Evolutionary conservation across 1,140 invertebrate species (phyloP), one percentile per base, ranked within the genome.

Genomic region (Drosophila gunungcola): DNA sequence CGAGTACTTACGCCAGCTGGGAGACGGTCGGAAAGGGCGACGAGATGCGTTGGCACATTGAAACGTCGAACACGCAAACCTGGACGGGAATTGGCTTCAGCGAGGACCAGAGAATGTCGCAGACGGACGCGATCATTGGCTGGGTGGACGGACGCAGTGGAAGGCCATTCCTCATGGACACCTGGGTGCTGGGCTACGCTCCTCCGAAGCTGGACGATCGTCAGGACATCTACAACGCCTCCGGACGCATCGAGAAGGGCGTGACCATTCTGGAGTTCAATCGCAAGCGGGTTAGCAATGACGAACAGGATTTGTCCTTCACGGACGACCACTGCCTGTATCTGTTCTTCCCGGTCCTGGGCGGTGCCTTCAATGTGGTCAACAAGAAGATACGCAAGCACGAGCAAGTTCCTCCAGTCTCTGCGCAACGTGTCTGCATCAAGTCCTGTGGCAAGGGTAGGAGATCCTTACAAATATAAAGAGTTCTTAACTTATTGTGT

Each of bases 51-150:
- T 99, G 99, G 92, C 96, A 95, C 3, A 96, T 99, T n/a, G 94
- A 95, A 13, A 98, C 97, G 0, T 95, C 94, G 10, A 94, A 97
- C 68, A 95, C 94, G 0, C 95, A 97, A 64, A 94, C 95, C 11
- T 99, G 98, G 98, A 98, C 98, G 3, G 98, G 98, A 3, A 97
- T 99, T 72, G 98, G 96, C 11, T 98, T 99, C 92, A 98, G 97
- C 32, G 94, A 97, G 57, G 95, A 97, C 84, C 95, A 95, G 63
- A 95, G 95, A 90, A 98, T 98, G 97, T 92, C 92, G 11, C 92
- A 92, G 43, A 92, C 92, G 1, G 91, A 92, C 57, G 73, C 96
- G 0, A 95, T 98, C 7, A 93, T 98, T 12, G 97, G 97, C 9
- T 98, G 97, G 96, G 95, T 98, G 10, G 97, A 97, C 83, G 60